phyloP scores from a whole-genome alignment of 2,797 vertebrate genomes.

The Mallotus villosus region DNA sequence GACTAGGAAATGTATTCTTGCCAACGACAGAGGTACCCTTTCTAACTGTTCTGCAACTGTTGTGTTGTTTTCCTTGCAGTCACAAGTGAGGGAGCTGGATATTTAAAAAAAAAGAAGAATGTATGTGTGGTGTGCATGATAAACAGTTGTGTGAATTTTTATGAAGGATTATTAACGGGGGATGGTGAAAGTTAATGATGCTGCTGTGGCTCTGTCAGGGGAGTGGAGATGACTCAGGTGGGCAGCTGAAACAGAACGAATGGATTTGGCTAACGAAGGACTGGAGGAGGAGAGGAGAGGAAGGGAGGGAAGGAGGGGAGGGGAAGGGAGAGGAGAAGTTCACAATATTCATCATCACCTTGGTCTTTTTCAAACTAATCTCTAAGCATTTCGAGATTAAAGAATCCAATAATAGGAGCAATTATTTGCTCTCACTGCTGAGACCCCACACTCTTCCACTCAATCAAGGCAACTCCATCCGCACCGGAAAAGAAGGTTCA shows the following conservation, averaged over 20 bases:
- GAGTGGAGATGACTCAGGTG: constrained; percentile 31
- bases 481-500: background rate
- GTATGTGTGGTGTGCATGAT: background rate
- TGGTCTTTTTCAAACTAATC: background rate
- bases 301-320: constrained; percentile 20
- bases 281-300: background rate
- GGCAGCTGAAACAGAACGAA: constrained; percentile 31
- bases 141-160: background rate
- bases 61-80: background rate
- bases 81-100: background rate
- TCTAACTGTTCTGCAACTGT: background rate
- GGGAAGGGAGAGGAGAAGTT: background rate
- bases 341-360: constrained; percentile 4
- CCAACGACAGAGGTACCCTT: background rate
- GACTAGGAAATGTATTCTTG: background rate
- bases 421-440: background rate
- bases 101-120: background rate
- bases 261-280: constrained; percentile 13
- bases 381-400: constrained; percentile 1
- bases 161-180: constrained; percentile 21
- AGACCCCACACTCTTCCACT: background rate
- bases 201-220: constrained; percentile 4
- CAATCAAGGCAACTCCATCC: too few relatives aligned
- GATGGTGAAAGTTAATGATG: constrained; percentile 31
- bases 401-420: constrained; percentile 3